Evolutionary conservation across 2,113 vertebrate species (phyloP), one percentile per base, ranked within the genome.

Genomic region (Corapipo altera): DNA sequence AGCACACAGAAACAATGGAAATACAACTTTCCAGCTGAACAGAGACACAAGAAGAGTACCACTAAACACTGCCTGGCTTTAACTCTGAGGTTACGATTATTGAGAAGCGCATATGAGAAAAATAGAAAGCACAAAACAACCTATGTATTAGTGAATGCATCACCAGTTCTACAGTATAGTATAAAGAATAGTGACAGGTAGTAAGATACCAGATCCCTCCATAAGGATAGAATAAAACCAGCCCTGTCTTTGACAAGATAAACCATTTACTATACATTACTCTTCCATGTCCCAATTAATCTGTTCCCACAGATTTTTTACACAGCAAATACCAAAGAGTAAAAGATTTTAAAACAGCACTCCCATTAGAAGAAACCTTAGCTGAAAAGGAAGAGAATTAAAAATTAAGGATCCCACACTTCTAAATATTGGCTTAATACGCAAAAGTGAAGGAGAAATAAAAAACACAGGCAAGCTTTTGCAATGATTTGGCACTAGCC

Each of bases 11-110:
- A 90, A 41, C 55, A 90, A 94, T 35, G n/a, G 64, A 86, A 91
- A 91, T 46, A 5, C 21, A 95, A 84, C 84, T 75, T 85, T 85
- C 67, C 73, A 88, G 77, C 20, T 87, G 52, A 95, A 88, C 32
- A 94, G 55, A 80, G 30, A 70, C 74, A 77, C 35, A 76, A 49
- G 48, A 84, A 65, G n/a, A 71, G 11, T 24, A 80, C 55, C 71
- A 28, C 35, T 28, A 44, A 21, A 79, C 62, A 65, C 5, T 73
- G 62, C 1, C 54, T 74, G 51, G 39, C 55, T 65, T 92, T 69
- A 54, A 76, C 64, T 59, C 57, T 5, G 8, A 79, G 30, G 28
- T 91, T 84, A 79, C n/a, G 35, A 35, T 46, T 59, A 71, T 1
- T 70, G 28, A 80, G 23, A 92, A 62, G 33, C 30, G 30, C 71